Evolutionary conservation across 2,888 invertebrate species (phyloP), one percentile per base, ranked within the genome.

Genomic region (Drosophila paracracens): DNA sequence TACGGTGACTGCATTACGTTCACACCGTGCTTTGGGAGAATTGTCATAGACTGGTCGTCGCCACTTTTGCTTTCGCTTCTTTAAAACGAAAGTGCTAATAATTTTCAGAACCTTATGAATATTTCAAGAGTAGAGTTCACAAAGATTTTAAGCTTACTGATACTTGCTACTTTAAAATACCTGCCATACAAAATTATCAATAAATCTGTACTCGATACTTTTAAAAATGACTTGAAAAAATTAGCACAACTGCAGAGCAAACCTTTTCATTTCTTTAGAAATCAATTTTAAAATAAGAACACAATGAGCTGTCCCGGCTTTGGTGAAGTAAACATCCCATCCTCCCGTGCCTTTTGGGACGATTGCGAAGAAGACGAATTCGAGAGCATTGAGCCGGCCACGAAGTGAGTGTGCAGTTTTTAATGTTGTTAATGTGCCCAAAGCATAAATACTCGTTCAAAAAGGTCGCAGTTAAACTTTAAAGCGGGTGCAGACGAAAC

Each of bases 271-370:
- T 56, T 51, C 43, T 8, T 38, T n/a, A 16, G 16, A 60, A 64
- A 35, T 3, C 4, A 4, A 27, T 40, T 46, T 54, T 27, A 2
- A 52, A 27, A 60, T 5, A 62, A 27, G 10, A 16, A 40, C 35
- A 70, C 56, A 60, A 92, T 92, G 92, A 81, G 86, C 21, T 92
- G 93, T 73, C 88, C 92, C 29, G 90, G 91, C 58, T 93, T 93
- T 79, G 93, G 93, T 10, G 93, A 93, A 82, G 68, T 93, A 33
- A 89, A 92, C 48, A 92, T 93, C 51, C 93, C 93, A 0, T 90
- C 92, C 0, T 93, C 93, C 3, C 87, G 93, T n/a, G 93, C 93
- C 0, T 93, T 93, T 66, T 93, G 93, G 93, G 93, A 93, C 77
- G 93, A 92, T 46, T 92, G 92, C 35, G 93, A 93, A 25, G 93